Base-by-base conservation (phyloP, 2,797 vertebrate species). In the Dicrostonyx torquatus region DNA sequence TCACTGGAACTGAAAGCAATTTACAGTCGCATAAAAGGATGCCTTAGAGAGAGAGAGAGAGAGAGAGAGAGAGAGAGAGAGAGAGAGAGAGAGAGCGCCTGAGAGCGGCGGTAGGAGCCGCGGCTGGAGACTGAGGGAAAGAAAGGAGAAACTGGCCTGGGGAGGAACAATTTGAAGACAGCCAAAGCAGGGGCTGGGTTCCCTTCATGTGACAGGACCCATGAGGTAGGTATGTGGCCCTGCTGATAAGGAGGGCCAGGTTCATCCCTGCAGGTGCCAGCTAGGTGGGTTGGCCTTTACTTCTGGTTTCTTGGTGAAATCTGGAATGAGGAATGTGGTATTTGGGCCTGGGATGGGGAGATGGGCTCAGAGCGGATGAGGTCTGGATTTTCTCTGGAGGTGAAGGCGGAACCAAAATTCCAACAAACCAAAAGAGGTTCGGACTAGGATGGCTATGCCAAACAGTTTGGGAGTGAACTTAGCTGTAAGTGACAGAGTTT, bases 1-100 rank as follows among this genome's bases (percentile, higher is more conserved):
- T 93, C 43, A 31, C 43, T 31, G 37, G 37, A 60, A 70, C 48
- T 22, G 76, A 86, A 94, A 94, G 93, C 43, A 17, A 91, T 91
- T 84, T 94, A 84, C 90, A 53, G 79, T 34, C 26, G 37, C 90
- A 91, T 50, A 62, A 87, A 95, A 93, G 92, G 70, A 75, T 70
- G 31, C 58, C 14, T 82, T 70, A 22, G 60, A 29, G 53, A 77
- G 70, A 93, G 34, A 26, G 55, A 55, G 43, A 43, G 43, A 43
- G 43, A 43, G 43, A 43, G 43, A 55, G 43, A 43, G 43, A 43
- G 43, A 43, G 43, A 43, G 43, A 22, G 60, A 29, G 53, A 77
- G 70, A 93, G 34, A 26, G 55, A 55, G 43, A 43, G 43, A 43
- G 43, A 43, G 43, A 43, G 43, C n/a, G 24, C 34, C 20, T 0